These are phyloP conservation scores for Rhinogobius similis DNA, from an alignment of 2,113 vertebrate species.

Conservation along the genomic window DNA sequence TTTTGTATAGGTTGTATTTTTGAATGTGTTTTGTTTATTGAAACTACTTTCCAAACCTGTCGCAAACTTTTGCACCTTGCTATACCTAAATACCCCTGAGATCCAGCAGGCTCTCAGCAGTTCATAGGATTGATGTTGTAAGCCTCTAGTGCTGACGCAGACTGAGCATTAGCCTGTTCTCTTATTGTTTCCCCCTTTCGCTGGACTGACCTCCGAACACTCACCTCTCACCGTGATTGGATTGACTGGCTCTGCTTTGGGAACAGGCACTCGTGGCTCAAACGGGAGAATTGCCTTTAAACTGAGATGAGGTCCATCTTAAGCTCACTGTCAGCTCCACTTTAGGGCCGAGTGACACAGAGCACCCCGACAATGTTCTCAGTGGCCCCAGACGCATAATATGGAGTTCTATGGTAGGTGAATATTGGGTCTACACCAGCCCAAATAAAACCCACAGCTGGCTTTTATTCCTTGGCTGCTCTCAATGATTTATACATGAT, in stretches of 20 bases:
- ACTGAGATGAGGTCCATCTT: constrained; percentile 63
- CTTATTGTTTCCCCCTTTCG: constrained; percentile 16
- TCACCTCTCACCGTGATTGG: constrained; percentile 61
- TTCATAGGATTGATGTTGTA: constrained; percentile 61
- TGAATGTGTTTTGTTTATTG: not conserved
- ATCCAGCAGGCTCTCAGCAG: constrained; percentile 43
- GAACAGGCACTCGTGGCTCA: constrained; percentile 41
- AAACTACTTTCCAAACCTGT: not conserved
- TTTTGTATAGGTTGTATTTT: not conserved
- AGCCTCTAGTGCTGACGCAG: constrained; percentile 20
- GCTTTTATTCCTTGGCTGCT: no score
- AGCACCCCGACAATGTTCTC: constrained; percentile 20
- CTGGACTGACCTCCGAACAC: constrained; percentile 18
- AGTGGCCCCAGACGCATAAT: not conserved
- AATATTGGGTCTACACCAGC: no score
- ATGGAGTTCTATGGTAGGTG: not conserved
- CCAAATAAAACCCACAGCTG: no score
- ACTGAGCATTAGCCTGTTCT: constrained; percentile 7
- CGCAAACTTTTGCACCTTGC: not conserved
- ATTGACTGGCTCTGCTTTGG: constrained; percentile 69
- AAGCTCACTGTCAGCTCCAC: constrained; percentile 35
- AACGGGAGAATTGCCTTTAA: constrained; percentile 63
- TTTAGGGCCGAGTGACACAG: constrained; percentile 38
- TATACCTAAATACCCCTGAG: constrained; percentile 55
- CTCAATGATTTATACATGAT: no score